These are phyloP conservation scores for Tipula confusa DNA, from an alignment of 2,888 invertebrate species.

Conservation along the genomic window DNA sequence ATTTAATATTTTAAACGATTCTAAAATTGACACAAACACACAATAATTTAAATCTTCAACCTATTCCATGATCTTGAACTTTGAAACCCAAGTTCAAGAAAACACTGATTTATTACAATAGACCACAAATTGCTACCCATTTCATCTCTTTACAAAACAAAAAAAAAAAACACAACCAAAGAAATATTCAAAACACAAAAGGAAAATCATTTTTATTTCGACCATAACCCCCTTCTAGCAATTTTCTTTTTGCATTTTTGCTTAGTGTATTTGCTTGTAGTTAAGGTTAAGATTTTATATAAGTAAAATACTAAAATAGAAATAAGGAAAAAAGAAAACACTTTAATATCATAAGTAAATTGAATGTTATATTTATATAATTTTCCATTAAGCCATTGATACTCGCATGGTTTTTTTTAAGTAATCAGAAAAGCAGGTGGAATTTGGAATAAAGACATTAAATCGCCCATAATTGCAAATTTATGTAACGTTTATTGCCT, in stretches of 20 bases:
- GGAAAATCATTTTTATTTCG: not conserved
- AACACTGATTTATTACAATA: slow-evolving; percentile 16
- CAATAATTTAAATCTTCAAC: not conserved
- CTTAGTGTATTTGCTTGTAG: not conserved
- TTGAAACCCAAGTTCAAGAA: not conserved
- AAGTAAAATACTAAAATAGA: slow-evolving; percentile 3
- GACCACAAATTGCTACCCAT: not conserved
- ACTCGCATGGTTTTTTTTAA: not conserved
- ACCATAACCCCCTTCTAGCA: not conserved
- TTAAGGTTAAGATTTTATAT: not conserved
- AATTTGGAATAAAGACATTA: not conserved
- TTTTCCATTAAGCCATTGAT: not conserved
- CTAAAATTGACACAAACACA: not conserved
- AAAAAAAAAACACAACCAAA: not conserved
- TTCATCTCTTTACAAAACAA: not conserved
- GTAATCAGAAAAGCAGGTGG: not conserved
- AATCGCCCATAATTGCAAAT: not conserved
- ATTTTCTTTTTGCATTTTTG: not conserved
- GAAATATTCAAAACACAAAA: not conserved
- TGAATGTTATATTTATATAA: not conserved
- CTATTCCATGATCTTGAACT: not conserved
- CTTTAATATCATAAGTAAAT: slow-evolving; percentile 20
- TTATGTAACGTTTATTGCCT: not conserved
- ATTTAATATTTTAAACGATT: not conserved
- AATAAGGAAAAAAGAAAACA: not conserved